Conservation (phyloP, 2,888 invertebrate species). For the Lepidonotus clava region DNA sequence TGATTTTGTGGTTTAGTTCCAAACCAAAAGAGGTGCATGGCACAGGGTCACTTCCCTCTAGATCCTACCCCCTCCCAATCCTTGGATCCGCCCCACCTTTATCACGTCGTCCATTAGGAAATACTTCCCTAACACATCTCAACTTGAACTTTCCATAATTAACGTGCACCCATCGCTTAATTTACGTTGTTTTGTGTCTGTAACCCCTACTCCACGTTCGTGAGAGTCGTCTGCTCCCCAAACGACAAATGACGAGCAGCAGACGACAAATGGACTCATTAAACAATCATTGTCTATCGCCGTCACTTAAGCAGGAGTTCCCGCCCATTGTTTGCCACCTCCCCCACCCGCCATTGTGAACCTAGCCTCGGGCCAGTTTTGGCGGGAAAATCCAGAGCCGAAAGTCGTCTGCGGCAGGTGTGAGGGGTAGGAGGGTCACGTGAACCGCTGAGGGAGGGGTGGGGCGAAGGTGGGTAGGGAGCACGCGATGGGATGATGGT, state of each 20-base stretch:
- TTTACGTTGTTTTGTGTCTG: background rate
- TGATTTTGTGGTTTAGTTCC: too few relatives aligned
- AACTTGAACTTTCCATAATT: background rate
- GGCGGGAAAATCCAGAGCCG: slow-evolving; percentile 1
- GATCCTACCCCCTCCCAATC: too few relatives aligned
- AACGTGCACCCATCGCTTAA: background rate
- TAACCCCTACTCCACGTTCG: background rate
- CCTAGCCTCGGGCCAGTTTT: slow-evolving; percentile 35
- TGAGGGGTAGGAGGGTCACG: background rate
- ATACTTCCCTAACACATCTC: too few relatives aligned
- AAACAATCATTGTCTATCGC: slow-evolving; percentile 7
- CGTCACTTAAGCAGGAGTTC: background rate
- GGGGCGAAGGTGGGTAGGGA: background rate
- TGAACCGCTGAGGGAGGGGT: background rate
- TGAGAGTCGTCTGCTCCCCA: background rate
- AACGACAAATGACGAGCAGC: background rate
- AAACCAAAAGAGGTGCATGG: too few relatives aligned
- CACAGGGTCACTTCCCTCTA: too few relatives aligned
- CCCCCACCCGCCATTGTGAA: too few relatives aligned
- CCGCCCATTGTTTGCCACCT: slow-evolving; percentile 22
- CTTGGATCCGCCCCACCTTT: too few relatives aligned
- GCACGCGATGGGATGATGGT: background rate
- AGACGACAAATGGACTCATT: slow-evolving; percentile 19
- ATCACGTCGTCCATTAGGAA: too few relatives aligned
- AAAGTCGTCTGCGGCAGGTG: slow-evolving; percentile 13